phyloP scores from a whole-genome alignment of 2,888 invertebrate genomes.

The Auanema freiburgensis region DNA sequence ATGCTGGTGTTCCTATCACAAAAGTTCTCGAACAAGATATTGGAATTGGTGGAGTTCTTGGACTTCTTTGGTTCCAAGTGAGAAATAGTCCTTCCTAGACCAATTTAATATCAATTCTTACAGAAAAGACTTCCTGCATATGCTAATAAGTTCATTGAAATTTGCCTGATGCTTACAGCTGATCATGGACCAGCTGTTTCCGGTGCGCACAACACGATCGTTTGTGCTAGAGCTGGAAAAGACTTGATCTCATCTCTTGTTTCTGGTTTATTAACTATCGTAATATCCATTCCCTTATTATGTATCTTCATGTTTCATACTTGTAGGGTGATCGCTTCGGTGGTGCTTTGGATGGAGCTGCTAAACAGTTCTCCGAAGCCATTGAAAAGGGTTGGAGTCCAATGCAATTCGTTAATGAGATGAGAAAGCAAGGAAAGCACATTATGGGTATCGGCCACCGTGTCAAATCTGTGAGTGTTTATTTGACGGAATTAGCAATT shows the following conservation, averaged over 20 bases:
- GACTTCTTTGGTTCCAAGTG: constrained; percentile 96
- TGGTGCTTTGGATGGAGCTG: constrained; percentile 96
- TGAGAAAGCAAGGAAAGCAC: constrained; percentile 92
- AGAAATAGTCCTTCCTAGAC: too few species aligned
- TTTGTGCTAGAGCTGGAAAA: constrained; percentile 94
- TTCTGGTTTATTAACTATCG: constrained; percentile 93
- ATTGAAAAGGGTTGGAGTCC: constrained; percentile 79
- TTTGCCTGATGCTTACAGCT: constrained; percentile 96
- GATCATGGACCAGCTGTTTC: constrained; percentile 98
- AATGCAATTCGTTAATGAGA: constrained; percentile 96
- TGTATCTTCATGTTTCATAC: background rate
- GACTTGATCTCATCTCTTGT: constrained; percentile 93
- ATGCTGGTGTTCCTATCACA: constrained; percentile 85
- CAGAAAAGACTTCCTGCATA: constrained; percentile 77
- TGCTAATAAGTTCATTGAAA: constrained; percentile 95
- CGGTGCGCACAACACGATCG: constrained; percentile 74
- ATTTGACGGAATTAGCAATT: background rate
- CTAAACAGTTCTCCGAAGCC: constrained; percentile 92
- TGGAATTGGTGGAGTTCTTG: constrained; percentile 95
- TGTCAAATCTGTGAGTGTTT: constrained; percentile 72
- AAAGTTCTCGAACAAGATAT: constrained; percentile 86
- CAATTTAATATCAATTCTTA: constrained; percentile 13
- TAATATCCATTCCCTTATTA: constrained; percentile 62
- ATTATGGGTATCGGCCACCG: constrained; percentile 99
- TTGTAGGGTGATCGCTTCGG: constrained; percentile 82